phyloP scores from a whole-genome alignment of 2,888 invertebrate genomes.

The Cantharis rustica region DNA sequence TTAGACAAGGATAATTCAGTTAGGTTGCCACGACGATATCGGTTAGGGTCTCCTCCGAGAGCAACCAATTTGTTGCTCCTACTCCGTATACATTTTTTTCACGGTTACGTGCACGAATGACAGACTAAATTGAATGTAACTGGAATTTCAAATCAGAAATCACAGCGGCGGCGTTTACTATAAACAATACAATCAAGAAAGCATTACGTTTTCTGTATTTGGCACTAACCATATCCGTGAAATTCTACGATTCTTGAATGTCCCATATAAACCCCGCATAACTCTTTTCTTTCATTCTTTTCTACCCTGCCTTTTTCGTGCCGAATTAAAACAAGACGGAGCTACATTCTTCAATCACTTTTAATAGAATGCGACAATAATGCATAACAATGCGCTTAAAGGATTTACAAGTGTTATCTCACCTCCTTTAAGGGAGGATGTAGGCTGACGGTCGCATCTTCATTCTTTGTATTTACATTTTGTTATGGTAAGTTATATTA shows the following conservation, averaged over 20 bases:
- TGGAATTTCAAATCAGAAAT: constrained; percentile 1
- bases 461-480: constrained; percentile 30
- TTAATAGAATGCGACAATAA: constrained; percentile 10
- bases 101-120: not conserved
- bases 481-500: constrained; percentile 18
- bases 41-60: not conserved
- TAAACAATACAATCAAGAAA: constrained; percentile 22
- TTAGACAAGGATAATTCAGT: not conserved
- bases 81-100: not conserved
- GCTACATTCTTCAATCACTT: constrained; percentile 3
- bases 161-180: constrained; percentile 9
- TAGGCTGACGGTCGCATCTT: constrained; percentile 27
- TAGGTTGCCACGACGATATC: not conserved
- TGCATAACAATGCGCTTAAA: constrained; percentile 20
- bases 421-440: constrained; percentile 29
- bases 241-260: constrained; percentile 16
- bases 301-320: constrained; percentile 4
- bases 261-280: constrained; percentile 12
- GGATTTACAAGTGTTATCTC: constrained; percentile 30
- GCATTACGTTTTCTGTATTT: constrained; percentile 22
- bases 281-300: not conserved
- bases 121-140: not conserved
- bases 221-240: constrained; percentile 18
- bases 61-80: not conserved
- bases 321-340: constrained; percentile 9